A percentile compares a stretch with the other conserved stretches of the same genome.
Conservation (phyloP, 2,888 invertebrate genomes). For the Trissoscelio sp. region DNA sequence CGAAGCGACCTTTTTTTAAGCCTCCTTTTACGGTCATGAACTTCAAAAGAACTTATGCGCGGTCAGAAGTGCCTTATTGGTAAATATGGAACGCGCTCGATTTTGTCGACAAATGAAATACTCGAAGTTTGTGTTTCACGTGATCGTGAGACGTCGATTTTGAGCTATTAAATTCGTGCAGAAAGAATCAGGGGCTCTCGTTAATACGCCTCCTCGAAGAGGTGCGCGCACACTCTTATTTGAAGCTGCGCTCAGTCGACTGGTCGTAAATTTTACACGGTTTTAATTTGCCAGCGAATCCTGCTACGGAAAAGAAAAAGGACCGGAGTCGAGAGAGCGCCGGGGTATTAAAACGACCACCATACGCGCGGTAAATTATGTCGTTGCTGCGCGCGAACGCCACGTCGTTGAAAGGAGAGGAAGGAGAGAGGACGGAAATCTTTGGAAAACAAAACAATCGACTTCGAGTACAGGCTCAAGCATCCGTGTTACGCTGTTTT, state of each 20-base stretch:
- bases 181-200: conserved; percentile 69
- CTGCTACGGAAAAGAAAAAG: conserved; percentile 43
- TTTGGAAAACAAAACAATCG: conserved; percentile 58
- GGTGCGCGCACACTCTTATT: conserved; percentile 74
- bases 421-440: conserved; percentile 10
- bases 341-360: conserved; percentile 75
- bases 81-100: conserved; percentile 4
- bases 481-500: conserved; percentile 19
- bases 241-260: conserved; percentile 70
- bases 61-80: conserved; percentile 38
- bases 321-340: conserved; percentile 61
- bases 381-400: conserved; percentile 71
- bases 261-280: conserved; percentile 73
- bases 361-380: conserved; percentile 77
- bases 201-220: conserved; percentile 73
- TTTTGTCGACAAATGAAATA: conserved; percentile 23
- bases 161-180: conserved; percentile 35
- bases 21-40: conserved; percentile 32
- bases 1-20: conserved; percentile 35
- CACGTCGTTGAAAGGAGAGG: conserved; percentile 62
- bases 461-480: conserved; percentile 8
- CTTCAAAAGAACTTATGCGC: conserved; percentile 34
- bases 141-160: conserved; percentile 29
- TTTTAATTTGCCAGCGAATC: conserved; percentile 74
- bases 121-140: background rate